phyloP scores from a whole-genome alignment of 2,888 invertebrate species.

The Spialia ferax region DNA sequence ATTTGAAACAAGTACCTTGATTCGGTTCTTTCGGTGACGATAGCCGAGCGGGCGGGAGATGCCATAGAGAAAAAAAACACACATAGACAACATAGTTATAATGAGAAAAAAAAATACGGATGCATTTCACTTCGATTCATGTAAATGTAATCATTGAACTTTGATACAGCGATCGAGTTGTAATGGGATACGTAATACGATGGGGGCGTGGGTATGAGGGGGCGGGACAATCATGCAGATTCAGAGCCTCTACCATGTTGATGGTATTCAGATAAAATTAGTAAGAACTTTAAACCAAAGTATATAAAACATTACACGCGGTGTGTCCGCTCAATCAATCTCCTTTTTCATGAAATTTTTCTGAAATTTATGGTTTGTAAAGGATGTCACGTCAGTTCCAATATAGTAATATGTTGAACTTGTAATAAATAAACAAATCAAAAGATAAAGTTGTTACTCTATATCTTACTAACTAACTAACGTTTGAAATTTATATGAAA shows the following conservation, averaged over 20 bases:
- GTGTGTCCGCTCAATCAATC: too few species aligned
- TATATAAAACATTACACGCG: too few species aligned
- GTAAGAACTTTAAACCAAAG: too few species aligned
- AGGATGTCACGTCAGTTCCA: too few species aligned
- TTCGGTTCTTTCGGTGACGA: conserved; percentile 88
- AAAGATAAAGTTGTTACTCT: too few species aligned
- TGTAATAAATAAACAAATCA: too few species aligned
- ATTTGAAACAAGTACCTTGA: conserved; percentile 76
- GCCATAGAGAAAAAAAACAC: conserved; percentile 91
- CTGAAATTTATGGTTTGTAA: too few species aligned
- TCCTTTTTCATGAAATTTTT: too few species aligned
- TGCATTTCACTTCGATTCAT: conserved; percentile 79
- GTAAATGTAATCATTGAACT: conserved; percentile 40
- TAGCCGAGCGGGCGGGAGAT: conserved; percentile 88
- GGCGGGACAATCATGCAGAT: conserved; percentile 66
- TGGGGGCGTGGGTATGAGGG: conserved; percentile 60
- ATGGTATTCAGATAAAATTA: neutral
- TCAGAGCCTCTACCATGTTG: conserved; percentile 49
- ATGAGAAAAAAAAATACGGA: conserved; percentile 81
- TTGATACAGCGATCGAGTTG: conserved; percentile 42
- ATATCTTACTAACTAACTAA: too few species aligned
- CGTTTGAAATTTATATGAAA: too few species aligned
- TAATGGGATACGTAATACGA: conserved; percentile 56
- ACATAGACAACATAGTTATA: conserved; percentile 89
- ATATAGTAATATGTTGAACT: too few species aligned